A percentile compares a stretch with the other conserved stretches of the same genome.
phyloP scores from a whole-genome alignment of 2,888 invertebrate species.

The Agrochola litura region DNA sequence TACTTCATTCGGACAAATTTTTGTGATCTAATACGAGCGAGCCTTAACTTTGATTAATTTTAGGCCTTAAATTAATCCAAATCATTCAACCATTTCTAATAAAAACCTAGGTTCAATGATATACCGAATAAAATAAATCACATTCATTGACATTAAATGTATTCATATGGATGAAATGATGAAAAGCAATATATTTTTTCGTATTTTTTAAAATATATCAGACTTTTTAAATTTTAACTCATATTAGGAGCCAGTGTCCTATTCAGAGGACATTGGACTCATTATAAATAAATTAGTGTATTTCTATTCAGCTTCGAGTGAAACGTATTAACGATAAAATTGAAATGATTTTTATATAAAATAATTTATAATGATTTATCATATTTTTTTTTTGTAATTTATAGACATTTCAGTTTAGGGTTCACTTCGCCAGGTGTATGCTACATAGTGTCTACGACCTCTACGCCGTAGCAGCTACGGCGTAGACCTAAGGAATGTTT shows the following conservation, averaged over 20 bases:
- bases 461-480: conserved; percentile 52
- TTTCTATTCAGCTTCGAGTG: neutral
- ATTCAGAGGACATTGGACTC: conserved; percentile 8
- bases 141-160: conserved; percentile 3
- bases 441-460: conserved; percentile 44
- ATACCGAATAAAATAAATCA: conserved; percentile 10
- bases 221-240: neutral
- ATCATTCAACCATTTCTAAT: neutral
- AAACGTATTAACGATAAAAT: neutral
- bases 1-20: neutral
- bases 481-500: conserved; percentile 42
- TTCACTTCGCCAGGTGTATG: conserved; percentile 3
- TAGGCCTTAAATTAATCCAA: neutral
- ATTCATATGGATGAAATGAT: neutral
- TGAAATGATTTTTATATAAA: neutral
- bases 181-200: conserved; percentile 12
- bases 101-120: neutral
- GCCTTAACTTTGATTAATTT: conserved; percentile 4
- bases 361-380: too few species aligned
- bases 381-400: too few species aligned
- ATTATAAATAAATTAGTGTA: conserved; percentile 27
- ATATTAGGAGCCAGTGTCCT: neutral
- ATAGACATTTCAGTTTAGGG: neutral
- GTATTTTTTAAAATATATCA: neutral
- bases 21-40: neutral